Percentiles rank a stretch among this genome's conserved stretches.
Evolutionary conservation across 2,888 invertebrate species (phyloP).

Genomic region (Drosophila glabriapex): DNA sequence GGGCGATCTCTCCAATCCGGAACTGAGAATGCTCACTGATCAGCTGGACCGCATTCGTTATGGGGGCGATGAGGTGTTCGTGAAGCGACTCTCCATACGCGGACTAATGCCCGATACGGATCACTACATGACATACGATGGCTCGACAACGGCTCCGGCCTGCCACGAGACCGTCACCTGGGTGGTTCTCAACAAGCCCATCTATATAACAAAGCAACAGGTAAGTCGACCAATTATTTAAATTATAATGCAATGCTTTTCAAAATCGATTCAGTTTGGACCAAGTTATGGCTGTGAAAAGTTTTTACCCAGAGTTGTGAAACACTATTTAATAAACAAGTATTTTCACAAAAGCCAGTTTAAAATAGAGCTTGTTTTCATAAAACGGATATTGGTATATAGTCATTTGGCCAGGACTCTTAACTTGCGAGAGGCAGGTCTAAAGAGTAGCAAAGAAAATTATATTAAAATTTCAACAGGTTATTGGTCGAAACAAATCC

Average conservation of each 20-base stretch:
- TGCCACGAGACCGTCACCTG: conserved; percentile 99
- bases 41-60: conserved; percentile 96
- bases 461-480: not conserved
- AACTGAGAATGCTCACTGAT: conserved; percentile 95
- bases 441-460: not conserved
- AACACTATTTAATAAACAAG: not conserved
- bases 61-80: conserved; percentile 94
- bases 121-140: conserved; percentile 99
- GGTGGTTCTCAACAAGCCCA: conserved; percentile 98
- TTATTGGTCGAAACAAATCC: not conserved
- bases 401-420: no score
- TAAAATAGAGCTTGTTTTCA: not conserved
- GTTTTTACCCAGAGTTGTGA: not conserved
- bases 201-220: conserved; percentile 99
- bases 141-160: conserved; percentile 97
- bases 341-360: not conserved
- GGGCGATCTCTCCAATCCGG: conserved; percentile 96
- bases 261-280: not conserved
- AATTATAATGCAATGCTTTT: not conserved
- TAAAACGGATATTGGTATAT: no score
- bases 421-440: not conserved
- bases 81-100: conserved; percentile 93
- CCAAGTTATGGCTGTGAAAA: not conserved
- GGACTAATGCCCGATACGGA: conserved; percentile 96
- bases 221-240: conserved; percentile 86